phyloP scores from a whole-genome alignment of 2,888 invertebrate species.

The Oscheius myriophilus region DNA sequence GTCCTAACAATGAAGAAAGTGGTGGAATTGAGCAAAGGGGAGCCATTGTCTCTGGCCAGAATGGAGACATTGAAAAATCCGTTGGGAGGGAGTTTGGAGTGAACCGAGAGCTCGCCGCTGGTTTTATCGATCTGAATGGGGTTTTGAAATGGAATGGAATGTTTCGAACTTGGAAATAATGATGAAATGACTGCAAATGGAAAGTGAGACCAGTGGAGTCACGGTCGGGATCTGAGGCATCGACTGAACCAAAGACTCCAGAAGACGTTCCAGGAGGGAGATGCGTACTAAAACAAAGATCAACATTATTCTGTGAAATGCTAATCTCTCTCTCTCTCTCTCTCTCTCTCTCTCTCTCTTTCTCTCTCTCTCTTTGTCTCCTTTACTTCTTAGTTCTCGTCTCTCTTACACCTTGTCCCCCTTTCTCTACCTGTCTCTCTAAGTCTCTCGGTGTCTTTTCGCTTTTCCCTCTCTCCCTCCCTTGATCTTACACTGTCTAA shows the following conservation, averaged over 20 bases:
- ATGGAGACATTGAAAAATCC: constrained; percentile 11
- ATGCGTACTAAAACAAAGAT: not conserved
- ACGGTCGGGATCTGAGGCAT: constrained; percentile 2
- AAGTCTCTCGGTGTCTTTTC: too few species aligned
- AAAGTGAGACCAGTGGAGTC: not conserved
- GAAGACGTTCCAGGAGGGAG: not conserved
- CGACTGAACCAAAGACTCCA: constrained; percentile 4
- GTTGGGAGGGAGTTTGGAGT: not conserved
- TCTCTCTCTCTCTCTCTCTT: too few species aligned
- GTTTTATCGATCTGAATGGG: constrained; percentile 12
- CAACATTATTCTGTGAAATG: too few species aligned
- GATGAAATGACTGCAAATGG: not conserved
- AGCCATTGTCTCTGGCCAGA: constrained; percentile 13
- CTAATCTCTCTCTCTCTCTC: too few species aligned
- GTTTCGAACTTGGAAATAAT: not conserved
- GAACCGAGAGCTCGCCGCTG: constrained; percentile 3
- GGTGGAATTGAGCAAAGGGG: not conserved
- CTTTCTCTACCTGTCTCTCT: not conserved
- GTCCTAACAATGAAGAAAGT: constrained; percentile 8
- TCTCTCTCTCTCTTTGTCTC: too few species aligned
- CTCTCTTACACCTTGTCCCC: too few species aligned
- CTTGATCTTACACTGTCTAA: too few species aligned
- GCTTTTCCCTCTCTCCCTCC: not conserved
- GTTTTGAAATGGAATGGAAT: not conserved
- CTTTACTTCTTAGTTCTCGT: too few species aligned